Base-by-base conservation (phyloP, 2,888 invertebrate genomes). In the Sisyra nigra region DNA sequence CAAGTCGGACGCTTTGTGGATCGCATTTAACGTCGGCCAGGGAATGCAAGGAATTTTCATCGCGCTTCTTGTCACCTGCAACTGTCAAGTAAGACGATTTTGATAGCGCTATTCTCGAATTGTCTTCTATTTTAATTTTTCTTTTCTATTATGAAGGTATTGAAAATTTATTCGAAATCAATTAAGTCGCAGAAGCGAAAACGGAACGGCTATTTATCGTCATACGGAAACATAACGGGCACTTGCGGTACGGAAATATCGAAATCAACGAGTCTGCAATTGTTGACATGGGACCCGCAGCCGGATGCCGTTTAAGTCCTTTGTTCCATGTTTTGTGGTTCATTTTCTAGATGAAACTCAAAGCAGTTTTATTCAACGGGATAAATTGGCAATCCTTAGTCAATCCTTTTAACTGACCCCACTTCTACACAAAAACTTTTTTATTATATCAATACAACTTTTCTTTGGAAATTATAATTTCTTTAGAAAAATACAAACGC, bases 31-130 rank as follows among this genome's bases (percentile, higher is more conserved):
- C 52, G 59, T 65, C 24, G 60, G 58, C 1, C 66, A 67, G 54
- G 66, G 67, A 11, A 55, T 65, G 31, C 66, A 78, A 63, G 79
- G 78, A 33, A 66, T 76, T 46, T 65, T 74, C 48, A 69, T 77
- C 44, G 71, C 75, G 11, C 61, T 74, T 54, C 63, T 73, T 46
- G 74, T 75, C 42, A 74, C 75, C 17, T 75, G 76, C 57, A 74
- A 75, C 58, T 74, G 74, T 53, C 65, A 67, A 49, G 55, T 63
- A 29, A 37, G 13, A 10, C 15, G 11, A n/a, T 17, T 32, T 30
- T 3, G 3, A 36, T 14, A 8, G 13, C 11, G 7, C 10, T 36
- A 13, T 11, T 36, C 14, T 2, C 15, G 36, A 14, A 4, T 36
- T 13, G 13, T 36, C 36, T 4, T 36, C 10, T n/a, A n/a, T n/a